Conservation (phyloP, 1,140 invertebrate species). For the Melanaphis sacchari region DNA sequence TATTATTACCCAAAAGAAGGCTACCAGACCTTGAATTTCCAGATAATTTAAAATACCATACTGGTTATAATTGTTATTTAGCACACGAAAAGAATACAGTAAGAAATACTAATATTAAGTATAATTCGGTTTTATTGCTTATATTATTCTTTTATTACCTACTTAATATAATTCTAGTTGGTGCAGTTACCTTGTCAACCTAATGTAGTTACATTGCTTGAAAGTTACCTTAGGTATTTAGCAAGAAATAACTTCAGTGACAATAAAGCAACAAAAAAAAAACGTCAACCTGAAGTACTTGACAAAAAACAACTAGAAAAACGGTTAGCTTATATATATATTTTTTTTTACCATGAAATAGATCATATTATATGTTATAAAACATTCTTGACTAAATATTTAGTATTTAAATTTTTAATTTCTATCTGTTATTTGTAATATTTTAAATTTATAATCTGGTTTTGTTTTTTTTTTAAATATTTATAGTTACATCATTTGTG, state of each 20-base stretch:
- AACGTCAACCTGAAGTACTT: slow-evolving; percentile 25
- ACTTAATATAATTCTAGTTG: slow-evolving; percentile 22
- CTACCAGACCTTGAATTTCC: slow-evolving; percentile 35
- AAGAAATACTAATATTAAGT: neutral
- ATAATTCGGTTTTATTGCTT: neutral
- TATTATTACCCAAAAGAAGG: slow-evolving; percentile 40
- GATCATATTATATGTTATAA: neutral
- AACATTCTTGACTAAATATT: neutral
- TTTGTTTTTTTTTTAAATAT: neutral
- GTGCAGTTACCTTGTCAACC: slow-evolving; percentile 47
- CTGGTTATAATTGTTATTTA: slow-evolving; percentile 39
- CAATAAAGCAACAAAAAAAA: neutral
- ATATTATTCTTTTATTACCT: neutral
- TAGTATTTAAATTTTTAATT: neutral
- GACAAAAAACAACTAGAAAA: slow-evolving; percentile 40
- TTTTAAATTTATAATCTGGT: neutral
- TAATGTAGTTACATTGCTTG: slow-evolving; percentile 49
- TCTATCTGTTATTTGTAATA: neutral
- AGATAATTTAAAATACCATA: slow-evolving; percentile 43
- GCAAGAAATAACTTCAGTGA: slow-evolving; percentile 23
- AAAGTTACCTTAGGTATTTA: slow-evolving; percentile 42
- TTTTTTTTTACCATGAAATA: neutral
- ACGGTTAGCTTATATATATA: slow-evolving; percentile 27
- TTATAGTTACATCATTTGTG: slow-evolving; percentile 24
- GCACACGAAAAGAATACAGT: slow-evolving; percentile 36